A percentile compares a stretch with the other conserved stretches of the same genome.
Evolutionary conservation across 2,888 invertebrate species (phyloP).

Genomic region (Meteorus cinctellus): DNA sequence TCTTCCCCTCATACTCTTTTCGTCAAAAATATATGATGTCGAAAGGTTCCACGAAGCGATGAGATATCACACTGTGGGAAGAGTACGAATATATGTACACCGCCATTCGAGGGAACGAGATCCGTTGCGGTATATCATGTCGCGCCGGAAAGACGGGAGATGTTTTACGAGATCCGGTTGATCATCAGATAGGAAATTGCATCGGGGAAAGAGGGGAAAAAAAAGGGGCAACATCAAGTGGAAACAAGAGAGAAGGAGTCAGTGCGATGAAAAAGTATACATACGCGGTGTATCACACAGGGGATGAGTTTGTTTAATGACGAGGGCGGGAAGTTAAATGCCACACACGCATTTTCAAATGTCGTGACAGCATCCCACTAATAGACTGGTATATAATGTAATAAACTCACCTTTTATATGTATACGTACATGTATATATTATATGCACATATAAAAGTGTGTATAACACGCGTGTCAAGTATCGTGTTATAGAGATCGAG

Average conservation of each 20-base stretch:
- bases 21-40: neutral
- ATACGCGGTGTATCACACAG: slow-evolving; percentile 44
- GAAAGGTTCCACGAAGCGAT: slow-evolving; percentile 15
- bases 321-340: slow-evolving; percentile 62
- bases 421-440: neutral
- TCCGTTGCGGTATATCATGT: slow-evolving; percentile 55
- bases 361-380: slow-evolving; percentile 66
- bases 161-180: slow-evolving; percentile 50
- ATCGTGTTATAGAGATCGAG: slow-evolving; percentile 22
- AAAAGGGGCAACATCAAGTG: neutral
- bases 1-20: neutral
- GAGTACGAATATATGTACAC: slow-evolving; percentile 3
- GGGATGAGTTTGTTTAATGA: slow-evolving; percentile 46
- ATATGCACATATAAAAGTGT: neutral
- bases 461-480: slow-evolving; percentile 26
- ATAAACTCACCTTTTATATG: slow-evolving; percentile 7
- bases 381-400: slow-evolving; percentile 56
- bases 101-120: slow-evolving; percentile 38
- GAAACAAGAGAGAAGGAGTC: neutral
- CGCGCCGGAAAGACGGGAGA: slow-evolving; percentile 62
- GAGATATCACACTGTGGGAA: slow-evolving; percentile 35
- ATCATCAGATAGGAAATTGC: slow-evolving; percentile 36
- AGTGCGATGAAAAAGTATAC: neutral
- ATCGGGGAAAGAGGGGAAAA: slow-evolving; percentile 29
- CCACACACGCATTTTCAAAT: slow-evolving; percentile 58